Percentiles rank a stretch among this genome's conserved stretches.
Conservation (phyloP, 30 jellyfish, hydroid and myxozoan species). For the Sanderia malayensis region DNA sequence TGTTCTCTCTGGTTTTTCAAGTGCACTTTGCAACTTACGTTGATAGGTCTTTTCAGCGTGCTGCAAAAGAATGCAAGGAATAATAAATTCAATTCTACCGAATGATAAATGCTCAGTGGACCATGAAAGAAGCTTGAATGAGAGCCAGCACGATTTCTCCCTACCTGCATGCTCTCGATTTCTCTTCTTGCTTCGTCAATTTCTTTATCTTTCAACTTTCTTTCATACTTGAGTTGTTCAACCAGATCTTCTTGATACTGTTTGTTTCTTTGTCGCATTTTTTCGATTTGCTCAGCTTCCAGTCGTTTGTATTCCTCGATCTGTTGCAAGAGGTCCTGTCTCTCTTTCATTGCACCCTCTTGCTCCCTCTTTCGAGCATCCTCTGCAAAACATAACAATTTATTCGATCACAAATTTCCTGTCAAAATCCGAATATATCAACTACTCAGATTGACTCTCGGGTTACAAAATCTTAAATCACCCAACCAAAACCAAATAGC, state of each 20-base stretch:
- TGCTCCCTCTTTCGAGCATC: slow-evolving; percentile 62
- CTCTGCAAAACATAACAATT: slow-evolving; percentile 37
- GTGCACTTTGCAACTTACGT: slow-evolving; percentile 67
- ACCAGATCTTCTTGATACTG: slow-evolving; percentile 73
- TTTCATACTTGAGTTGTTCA: slow-evolving; percentile 73
- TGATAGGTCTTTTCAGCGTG: slow-evolving; percentile 74
- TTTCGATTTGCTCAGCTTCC: slow-evolving; percentile 70
- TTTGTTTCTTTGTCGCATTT: slow-evolving; percentile 55
- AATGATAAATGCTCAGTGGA: too few species aligned
- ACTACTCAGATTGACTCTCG: too few species aligned
- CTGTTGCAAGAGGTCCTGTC: slow-evolving; percentile 74
- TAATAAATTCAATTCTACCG: neutral
- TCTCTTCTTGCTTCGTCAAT: slow-evolving; percentile 87
- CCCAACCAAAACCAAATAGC: too few species aligned
- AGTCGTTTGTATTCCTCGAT: slow-evolving; percentile 75
- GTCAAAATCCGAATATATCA: too few species aligned
- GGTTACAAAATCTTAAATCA: too few species aligned
- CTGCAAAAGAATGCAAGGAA: slow-evolving; percentile 17
- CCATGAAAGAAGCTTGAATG: too few species aligned
- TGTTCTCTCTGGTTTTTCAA: slow-evolving; percentile 69
- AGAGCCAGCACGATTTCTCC: too few species aligned
- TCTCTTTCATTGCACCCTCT: slow-evolving; percentile 68
- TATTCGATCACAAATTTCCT: too few species aligned
- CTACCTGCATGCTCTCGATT: slow-evolving; percentile 70
- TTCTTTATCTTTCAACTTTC: slow-evolving; percentile 64